Percentiles rank a stretch among this genome's conserved stretches.
Conservation (phyloP, 2,113 vertebrate genomes). For the Hymenochirus boettgeri region DNA sequence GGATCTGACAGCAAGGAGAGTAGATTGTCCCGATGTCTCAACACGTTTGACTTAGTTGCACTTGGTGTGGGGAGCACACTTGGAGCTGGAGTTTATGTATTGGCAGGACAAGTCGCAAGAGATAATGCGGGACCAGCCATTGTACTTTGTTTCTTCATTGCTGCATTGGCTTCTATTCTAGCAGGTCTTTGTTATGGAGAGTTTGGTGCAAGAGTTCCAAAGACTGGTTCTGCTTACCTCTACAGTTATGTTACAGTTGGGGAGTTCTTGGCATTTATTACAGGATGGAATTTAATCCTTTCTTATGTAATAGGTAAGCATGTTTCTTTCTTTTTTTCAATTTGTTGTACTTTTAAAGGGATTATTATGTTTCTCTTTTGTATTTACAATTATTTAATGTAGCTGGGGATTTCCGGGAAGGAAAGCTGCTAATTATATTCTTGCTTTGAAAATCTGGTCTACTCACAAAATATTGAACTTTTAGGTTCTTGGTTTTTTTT, state of each 20-base stretch:
- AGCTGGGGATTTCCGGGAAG: no score
- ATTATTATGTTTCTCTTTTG: background rate
- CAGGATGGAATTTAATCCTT: constrained; percentile 95
- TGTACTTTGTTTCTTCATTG: constrained; percentile 87
- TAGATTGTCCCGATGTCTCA: constrained; percentile 80
- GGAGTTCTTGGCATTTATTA: constrained; percentile 92
- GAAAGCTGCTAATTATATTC: no score
- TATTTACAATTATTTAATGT: no score
- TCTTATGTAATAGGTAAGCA: constrained; percentile 94
- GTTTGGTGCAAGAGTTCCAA: constrained; percentile 91
- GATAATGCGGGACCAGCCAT: constrained; percentile 82
- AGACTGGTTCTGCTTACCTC: constrained; percentile 90
- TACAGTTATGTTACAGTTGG: constrained; percentile 95
- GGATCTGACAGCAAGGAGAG: constrained; percentile 75
- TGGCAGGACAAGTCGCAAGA: constrained; percentile 86
- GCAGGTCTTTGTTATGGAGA: constrained; percentile 92
- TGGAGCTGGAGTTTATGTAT: constrained; percentile 89
- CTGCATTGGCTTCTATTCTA: constrained; percentile 84
- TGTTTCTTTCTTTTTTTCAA: background rate
- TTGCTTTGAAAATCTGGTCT: no score
- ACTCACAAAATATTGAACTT: no score
- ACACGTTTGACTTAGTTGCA: constrained; percentile 88
- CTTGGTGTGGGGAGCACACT: constrained; percentile 92
- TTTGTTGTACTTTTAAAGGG: background rate
- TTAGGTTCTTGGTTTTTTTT: no score